Percentiles rank a stretch among this genome's conserved stretches.
Conservation (phyloP, 2,113 vertebrate genomes). For the Thymallus thymallus region DNA sequence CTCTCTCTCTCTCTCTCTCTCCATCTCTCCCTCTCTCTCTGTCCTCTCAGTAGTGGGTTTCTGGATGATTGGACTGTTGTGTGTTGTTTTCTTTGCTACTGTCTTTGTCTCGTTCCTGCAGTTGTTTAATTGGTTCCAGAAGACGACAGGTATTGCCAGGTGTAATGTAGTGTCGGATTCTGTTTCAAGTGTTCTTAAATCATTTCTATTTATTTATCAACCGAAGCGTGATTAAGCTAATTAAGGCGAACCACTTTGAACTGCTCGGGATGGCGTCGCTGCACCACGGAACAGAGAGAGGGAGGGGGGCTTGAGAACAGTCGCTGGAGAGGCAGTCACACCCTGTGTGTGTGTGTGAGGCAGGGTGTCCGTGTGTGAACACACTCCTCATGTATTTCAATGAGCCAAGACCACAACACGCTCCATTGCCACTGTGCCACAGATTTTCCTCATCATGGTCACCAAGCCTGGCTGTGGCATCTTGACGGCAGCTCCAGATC, state of each 20-base stretch:
- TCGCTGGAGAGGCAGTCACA: neutral
- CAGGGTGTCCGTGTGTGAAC: too few species aligned
- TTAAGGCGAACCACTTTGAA: slow-evolving; percentile 69
- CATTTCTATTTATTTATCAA: slow-evolving; percentile 71
- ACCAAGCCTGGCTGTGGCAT: too few species aligned
- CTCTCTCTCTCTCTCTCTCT: too few species aligned
- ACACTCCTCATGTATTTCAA: neutral
- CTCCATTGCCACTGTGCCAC: neutral
- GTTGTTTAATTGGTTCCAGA: slow-evolving; percentile 44
- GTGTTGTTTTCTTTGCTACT: too few species aligned
- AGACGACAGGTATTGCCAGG: slow-evolving; percentile 62
- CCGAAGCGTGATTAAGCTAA: slow-evolving; percentile 64
- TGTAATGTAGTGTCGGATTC: slow-evolving; percentile 64
- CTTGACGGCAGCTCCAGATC: too few species aligned
- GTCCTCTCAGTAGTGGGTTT: too few species aligned
- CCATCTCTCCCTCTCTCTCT: too few species aligned
- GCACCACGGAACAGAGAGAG: neutral
- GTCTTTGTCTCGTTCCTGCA: neutral
- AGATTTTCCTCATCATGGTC: too few species aligned
- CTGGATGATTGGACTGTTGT: too few species aligned
- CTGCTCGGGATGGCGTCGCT: slow-evolving; percentile 19
- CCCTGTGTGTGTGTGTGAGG: neutral
- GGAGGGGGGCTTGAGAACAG: neutral
- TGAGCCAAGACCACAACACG: neutral
- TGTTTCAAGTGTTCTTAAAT: slow-evolving; percentile 66